Conservation (phyloP, 1,140 invertebrate species). For the Phymastichus coffea region DNA sequence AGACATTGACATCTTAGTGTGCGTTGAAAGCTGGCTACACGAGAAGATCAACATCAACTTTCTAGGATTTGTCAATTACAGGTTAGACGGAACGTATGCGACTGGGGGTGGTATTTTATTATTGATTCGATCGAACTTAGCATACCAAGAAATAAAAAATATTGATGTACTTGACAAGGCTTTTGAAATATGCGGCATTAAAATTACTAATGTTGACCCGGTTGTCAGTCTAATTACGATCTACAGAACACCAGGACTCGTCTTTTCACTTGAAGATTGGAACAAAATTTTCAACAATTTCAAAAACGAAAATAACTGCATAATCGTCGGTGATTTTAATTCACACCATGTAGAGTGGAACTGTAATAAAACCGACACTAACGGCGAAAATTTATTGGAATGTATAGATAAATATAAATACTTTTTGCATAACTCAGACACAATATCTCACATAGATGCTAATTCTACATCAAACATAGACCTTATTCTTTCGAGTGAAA, state of each 20-base stretch:
- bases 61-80: background rate
- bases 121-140: background rate
- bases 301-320: too few relatives aligned
- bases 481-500: too few relatives aligned
- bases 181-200: background rate
- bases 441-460: too few relatives aligned
- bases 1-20: conserved; percentile 1
- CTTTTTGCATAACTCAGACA: too few relatives aligned
- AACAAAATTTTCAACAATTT: too few relatives aligned
- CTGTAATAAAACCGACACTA: too few relatives aligned
- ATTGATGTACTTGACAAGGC: background rate
- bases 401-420: too few relatives aligned
- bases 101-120: background rate
- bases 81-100: background rate
- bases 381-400: too few relatives aligned
- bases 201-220: background rate
- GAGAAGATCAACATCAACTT: background rate
- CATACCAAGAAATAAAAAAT: background rate
- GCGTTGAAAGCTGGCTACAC: background rate
- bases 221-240: background rate
- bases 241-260: background rate
- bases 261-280: too few relatives aligned
- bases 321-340: too few relatives aligned
- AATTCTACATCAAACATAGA: too few relatives aligned
- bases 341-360: too few relatives aligned